Percentiles rank a stretch among this genome's conserved stretches.
phyloP scores from a whole-genome alignment of 2,888 invertebrate genomes.

The Kuschelorhynchus macadamiae region DNA sequence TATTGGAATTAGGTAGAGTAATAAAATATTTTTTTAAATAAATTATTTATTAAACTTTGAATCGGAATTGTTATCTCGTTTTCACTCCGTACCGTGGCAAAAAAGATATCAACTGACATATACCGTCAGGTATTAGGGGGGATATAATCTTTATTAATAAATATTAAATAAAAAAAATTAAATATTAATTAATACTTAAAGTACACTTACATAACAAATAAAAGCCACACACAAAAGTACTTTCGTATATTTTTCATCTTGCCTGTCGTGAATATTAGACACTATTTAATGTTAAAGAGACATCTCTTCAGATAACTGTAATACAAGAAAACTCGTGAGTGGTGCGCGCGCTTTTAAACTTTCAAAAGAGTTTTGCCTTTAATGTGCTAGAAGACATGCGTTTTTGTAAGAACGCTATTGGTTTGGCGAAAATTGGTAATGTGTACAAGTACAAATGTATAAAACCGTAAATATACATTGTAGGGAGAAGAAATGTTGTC shows the following conservation, averaged over 20 bases:
- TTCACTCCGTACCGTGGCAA: too few species aligned
- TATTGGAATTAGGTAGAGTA: too few species aligned
- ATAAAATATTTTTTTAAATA: too few species aligned
- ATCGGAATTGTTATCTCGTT: too few species aligned
- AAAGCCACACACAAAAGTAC: not conserved
- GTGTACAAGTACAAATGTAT: too few species aligned
- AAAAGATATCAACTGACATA: too few species aligned
- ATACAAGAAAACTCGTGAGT: slow-evolving; percentile 11
- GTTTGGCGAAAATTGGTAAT: not conserved
- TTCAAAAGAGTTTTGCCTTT: slow-evolving; percentile 10
- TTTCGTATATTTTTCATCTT: slow-evolving; percentile 1
- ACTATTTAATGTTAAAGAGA: slow-evolving; percentile 31
- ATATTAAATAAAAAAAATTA: not conserved
- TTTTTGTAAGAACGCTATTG: not conserved
- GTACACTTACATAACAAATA: slow-evolving; percentile 10
- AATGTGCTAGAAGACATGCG: slow-evolving; percentile 8
- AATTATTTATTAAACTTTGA: too few species aligned
- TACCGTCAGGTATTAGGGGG: too few species aligned
- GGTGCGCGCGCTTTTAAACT: slow-evolving; percentile 23
- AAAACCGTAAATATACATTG: too few species aligned
- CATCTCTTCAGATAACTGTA: slow-evolving; percentile 30
- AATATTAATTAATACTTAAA: not conserved
- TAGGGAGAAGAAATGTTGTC: too few species aligned
- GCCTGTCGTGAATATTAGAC: slow-evolving; percentile 18
- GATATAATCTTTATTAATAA: too few species aligned